phyloP scores from a whole-genome alignment of 2,888 invertebrate genomes.

The Cylindroiulus punctatus region DNA sequence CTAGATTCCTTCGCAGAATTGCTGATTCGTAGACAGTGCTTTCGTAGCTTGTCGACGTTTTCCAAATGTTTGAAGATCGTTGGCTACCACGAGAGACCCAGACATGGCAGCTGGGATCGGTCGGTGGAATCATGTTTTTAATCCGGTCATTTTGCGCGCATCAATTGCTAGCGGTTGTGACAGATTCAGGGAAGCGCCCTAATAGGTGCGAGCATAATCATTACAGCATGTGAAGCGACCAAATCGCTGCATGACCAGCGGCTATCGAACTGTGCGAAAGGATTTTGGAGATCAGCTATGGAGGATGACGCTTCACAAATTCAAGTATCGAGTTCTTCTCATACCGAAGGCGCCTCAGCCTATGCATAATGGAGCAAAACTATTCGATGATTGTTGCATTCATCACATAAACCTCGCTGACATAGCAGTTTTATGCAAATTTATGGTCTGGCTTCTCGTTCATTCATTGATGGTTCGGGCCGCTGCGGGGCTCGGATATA shows the following conservation, averaged over 20 bases:
- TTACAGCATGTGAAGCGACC: neutral
- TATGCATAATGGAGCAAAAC: constrained; percentile 35
- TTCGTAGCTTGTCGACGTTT: too few species aligned
- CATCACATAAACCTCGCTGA: constrained; percentile 45
- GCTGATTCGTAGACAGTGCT: too few species aligned
- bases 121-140: neutral
- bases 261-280: constrained; percentile 8
- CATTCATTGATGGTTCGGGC: constrained; percentile 33
- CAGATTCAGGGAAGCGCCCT: constrained; percentile 39
- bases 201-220: constrained; percentile 14
- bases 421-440: constrained; percentile 45
- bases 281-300: neutral
- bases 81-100: too few species aligned
- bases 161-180: neutral
- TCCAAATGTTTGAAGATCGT: too few species aligned
- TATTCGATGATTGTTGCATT: constrained; percentile 45
- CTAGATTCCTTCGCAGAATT: too few species aligned
- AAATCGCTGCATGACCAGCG: constrained; percentile 6
- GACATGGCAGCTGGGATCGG: neutral
- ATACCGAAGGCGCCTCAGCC: neutral
- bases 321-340: constrained; percentile 19
- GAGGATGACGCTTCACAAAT: constrained; percentile 30
- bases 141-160: neutral
- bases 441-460: constrained; percentile 35
- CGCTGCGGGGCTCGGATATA: constrained; percentile 42